Percentiles rank a stretch among this genome's conserved stretches.
phyloP scores from a whole-genome alignment of 2,888 invertebrate genomes.

The Megamerina dolium region DNA sequence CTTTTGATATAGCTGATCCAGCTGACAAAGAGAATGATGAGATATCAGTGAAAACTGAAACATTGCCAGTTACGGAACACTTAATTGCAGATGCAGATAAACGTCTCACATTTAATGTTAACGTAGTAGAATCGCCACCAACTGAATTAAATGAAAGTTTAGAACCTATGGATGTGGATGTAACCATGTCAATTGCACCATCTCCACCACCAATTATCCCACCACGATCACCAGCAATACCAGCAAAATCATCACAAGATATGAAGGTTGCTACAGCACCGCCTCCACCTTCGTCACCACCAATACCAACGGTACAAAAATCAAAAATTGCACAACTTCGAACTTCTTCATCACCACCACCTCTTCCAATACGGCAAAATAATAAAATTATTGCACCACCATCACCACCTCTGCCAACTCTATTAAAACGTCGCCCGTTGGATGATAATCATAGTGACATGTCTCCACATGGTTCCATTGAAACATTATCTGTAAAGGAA shows the following conservation, averaged over 20 bases:
- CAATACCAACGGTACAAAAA: slow-evolving; percentile 19
- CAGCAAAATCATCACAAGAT: not conserved
- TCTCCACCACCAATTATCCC: too few relatives aligned
- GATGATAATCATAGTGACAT: too few relatives aligned
- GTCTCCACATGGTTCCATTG: too few relatives aligned
- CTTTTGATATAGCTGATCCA: not conserved
- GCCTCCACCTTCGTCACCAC: slow-evolving; percentile 17
- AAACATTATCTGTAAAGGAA: slow-evolving; percentile 37
- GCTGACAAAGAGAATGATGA: not conserved
- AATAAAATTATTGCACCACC: too few relatives aligned
- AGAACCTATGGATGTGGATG: slow-evolving; percentile 40
- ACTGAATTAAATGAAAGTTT: slow-evolving; percentile 10
- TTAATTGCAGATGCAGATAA: slow-evolving; percentile 2
- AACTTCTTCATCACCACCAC: not conserved
- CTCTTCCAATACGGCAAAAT: too few relatives aligned
- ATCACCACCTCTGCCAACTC: slow-evolving; percentile 8
- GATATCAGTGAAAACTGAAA: too few relatives aligned
- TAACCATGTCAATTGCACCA: slow-evolving; percentile 5
- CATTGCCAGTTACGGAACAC: too few relatives aligned
- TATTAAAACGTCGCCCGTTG: not conserved
- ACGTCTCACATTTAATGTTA: slow-evolving; percentile 18
- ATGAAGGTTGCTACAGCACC: too few relatives aligned
- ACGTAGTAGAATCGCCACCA: too few relatives aligned
- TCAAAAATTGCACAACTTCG: not conserved
- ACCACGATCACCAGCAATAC: not conserved